A percentile compares a stretch with the other conserved stretches of the same genome.
Evolutionary conservation across 2,113 vertebrate species (phyloP).

Genomic region (Crotalus horridus): DNA sequence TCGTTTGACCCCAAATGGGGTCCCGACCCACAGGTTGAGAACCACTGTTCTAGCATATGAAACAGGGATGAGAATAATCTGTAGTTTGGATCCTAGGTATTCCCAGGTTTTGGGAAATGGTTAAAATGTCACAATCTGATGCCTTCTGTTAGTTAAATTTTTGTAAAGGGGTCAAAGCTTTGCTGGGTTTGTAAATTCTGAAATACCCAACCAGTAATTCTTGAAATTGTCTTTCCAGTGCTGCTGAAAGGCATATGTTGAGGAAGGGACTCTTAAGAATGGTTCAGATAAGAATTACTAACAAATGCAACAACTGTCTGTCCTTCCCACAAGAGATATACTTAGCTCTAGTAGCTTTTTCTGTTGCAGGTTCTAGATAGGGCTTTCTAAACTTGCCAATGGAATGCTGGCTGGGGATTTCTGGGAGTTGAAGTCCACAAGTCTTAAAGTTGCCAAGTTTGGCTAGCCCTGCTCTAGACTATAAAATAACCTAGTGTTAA

Average conservation of each 20-base stretch:
- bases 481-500: background rate
- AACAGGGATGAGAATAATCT: background rate
- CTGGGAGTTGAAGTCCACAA: background rate
- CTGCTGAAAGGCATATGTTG: background rate
- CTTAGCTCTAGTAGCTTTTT: background rate
- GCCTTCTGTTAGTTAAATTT: background rate
- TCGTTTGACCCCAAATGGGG: no score
- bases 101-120: background rate
- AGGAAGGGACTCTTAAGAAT: background rate
- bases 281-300: background rate
- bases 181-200: background rate
- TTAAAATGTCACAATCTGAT: background rate
- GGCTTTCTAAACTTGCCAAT: background rate
- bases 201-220: background rate
- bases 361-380: background rate
- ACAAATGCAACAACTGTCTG: background rate
- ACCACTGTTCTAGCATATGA: background rate
- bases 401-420: background rate
- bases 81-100: background rate
- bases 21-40: no score
- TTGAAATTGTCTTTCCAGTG: background rate
- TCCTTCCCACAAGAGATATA: background rate
- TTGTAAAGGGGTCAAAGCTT: background rate
- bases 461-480: background rate
- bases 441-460: background rate